Conservation (phyloP, 2,888 invertebrate species). For the Chaetoderma sp. region DNA sequence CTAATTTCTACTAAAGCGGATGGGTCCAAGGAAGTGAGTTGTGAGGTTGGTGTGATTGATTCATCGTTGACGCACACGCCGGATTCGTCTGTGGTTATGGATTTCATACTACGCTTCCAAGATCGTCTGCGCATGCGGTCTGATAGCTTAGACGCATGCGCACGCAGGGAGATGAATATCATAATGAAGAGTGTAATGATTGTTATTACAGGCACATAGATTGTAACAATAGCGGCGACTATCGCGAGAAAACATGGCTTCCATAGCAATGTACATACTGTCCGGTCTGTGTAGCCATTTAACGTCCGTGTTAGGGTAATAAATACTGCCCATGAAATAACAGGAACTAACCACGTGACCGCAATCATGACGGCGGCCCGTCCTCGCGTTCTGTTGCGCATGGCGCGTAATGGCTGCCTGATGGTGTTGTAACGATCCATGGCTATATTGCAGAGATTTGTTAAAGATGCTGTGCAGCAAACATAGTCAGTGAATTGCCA, state of each 20-base stretch:
- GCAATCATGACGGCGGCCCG: background rate
- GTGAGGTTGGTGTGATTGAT: too few relatives aligned
- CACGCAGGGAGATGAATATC: background rate
- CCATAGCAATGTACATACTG: background rate
- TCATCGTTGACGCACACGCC: too few relatives aligned
- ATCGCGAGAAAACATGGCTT: background rate
- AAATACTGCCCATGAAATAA: background rate
- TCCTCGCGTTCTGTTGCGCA: constrained; percentile 89
- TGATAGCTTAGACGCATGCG: background rate
- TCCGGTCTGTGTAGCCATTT: background rate
- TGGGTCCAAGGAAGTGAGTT: too few relatives aligned
- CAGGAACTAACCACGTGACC: background rate
- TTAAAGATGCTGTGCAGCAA: constrained; percentile 94
- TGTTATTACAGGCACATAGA: background rate
- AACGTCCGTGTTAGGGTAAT: background rate
- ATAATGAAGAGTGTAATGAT: background rate
- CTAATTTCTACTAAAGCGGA: too few relatives aligned
- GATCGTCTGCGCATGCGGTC: background rate
- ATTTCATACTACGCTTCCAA: too few relatives aligned
- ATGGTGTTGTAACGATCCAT: constrained; percentile 97
- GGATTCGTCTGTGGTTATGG: too few relatives aligned
- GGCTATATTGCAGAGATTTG: constrained; percentile 95
- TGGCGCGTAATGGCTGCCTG: constrained; percentile 91
- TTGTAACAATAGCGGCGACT: background rate
- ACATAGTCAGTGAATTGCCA: constrained; percentile 96